Conservation (phyloP, 2,888 invertebrate species). For the Tetrapedia diversipes region DNA sequence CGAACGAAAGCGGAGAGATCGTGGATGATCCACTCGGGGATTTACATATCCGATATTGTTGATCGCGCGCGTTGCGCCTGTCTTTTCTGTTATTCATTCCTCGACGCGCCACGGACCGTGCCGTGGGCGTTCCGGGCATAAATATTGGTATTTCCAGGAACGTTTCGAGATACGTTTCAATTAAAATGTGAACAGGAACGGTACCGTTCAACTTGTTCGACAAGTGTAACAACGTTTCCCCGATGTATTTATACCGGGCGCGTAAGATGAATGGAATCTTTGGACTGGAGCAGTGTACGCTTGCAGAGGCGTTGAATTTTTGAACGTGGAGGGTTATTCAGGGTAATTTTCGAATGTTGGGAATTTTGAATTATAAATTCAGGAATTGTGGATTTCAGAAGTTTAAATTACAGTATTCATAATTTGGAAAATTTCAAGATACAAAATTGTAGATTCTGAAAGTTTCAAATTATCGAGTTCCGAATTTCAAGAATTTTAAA, state of each 20-base stretch:
- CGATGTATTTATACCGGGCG: neutral
- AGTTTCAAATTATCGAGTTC: too few species aligned
- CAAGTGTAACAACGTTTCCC: constrained; percentile 56
- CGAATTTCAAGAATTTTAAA: too few species aligned
- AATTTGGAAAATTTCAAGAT: neutral
- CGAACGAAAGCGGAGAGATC: constrained; percentile 35
- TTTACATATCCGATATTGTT: constrained; percentile 63
- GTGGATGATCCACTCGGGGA: constrained; percentile 56
- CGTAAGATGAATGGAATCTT: constrained; percentile 10
- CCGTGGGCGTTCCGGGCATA: constrained; percentile 67
- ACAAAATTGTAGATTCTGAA: too few species aligned
- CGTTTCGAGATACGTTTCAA: constrained; percentile 57
- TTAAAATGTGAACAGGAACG: constrained; percentile 38
- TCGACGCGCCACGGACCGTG: constrained; percentile 55
- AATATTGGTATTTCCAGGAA: constrained; percentile 66
- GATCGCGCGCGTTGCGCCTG: constrained; percentile 28
- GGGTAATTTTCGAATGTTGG: too few species aligned
- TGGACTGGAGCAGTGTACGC: neutral
- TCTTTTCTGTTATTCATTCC: constrained; percentile 35
- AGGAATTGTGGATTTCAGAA: too few species aligned
- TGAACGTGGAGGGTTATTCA: too few species aligned
- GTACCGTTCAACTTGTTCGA: constrained; percentile 40
- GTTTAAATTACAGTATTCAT: too few species aligned
- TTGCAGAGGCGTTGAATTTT: too few species aligned
- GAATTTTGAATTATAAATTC: too few species aligned